These are phyloP conservation scores for Drosophila tropicalis DNA, from an alignment of 1,140 invertebrate genomes.

Conservation along the genomic window DNA sequence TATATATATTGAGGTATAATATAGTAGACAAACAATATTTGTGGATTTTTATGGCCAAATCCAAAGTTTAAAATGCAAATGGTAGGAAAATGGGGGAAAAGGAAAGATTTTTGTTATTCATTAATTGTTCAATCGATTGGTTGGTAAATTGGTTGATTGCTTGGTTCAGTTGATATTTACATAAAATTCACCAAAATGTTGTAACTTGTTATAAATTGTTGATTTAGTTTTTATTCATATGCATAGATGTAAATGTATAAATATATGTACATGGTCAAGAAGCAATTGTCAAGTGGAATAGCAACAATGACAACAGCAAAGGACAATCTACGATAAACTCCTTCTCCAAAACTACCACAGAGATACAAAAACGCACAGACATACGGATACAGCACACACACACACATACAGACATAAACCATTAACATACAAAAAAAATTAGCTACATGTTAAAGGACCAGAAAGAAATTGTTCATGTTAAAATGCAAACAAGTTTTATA, in stretches of 20 bases:
- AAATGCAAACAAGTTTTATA: slow-evolving; percentile 10
- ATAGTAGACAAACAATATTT: slow-evolving; percentile 27
- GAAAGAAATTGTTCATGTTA: slow-evolving; percentile 9
- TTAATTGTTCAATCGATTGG: slow-evolving; percentile 1
- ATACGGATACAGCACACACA: background rate
- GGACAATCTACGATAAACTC: slow-evolving; percentile 4
- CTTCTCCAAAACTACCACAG: background rate
- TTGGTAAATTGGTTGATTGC: background rate
- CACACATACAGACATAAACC: background rate
- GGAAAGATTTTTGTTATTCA: slow-evolving; percentile 8
- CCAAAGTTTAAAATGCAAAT: slow-evolving; percentile 13
- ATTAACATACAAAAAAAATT: slow-evolving; percentile 2
- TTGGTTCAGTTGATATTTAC: slow-evolving; percentile 7
- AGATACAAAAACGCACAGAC: background rate
- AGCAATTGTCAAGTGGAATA: slow-evolving; percentile 6
- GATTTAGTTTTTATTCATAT: slow-evolving; percentile 1
- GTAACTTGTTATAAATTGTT: slow-evolving; percentile 7
- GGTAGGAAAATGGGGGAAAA: background rate
- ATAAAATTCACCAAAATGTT: slow-evolving; percentile 1
- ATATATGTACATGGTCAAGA: background rate
- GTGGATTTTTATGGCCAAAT: slow-evolving; percentile 9
- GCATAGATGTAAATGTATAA: slow-evolving; percentile 7
- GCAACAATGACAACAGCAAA: background rate
- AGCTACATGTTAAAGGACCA: slow-evolving; percentile 9
- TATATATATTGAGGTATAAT: background rate